These are phyloP conservation scores for Hipposideros larvatus DNA, from an alignment of 2,797 vertebrate genomes.

Conservation along the genomic window DNA sequence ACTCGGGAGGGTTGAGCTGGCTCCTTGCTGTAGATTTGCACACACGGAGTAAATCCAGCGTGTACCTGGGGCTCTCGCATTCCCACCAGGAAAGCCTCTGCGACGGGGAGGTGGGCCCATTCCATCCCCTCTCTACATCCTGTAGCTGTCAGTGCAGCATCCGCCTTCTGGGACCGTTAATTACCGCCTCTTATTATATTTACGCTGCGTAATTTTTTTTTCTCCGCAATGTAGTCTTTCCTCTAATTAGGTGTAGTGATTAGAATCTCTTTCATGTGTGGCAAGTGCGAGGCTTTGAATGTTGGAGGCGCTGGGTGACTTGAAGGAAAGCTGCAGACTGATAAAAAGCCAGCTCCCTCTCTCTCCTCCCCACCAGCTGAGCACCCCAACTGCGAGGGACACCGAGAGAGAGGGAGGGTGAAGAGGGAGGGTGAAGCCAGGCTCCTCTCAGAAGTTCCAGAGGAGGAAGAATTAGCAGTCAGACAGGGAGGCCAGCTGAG, in stretches of 20 bases:
- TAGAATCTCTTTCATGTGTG: conserved; percentile 84
- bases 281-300: conserved; percentile 70
- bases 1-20: neutral
- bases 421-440: fast-evolving
- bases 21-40: neutral
- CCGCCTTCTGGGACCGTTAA: conserved; percentile 82
- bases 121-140: conserved; percentile 35
- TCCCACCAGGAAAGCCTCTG: neutral
- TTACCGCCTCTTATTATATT: conserved; percentile 85
- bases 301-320: conserved; percentile 65
- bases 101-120: neutral
- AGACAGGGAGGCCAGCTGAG: neutral
- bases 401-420: too few species aligned
- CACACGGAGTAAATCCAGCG: fast-evolving
- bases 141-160: conserved; percentile 70
- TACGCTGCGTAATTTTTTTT: conserved; percentile 82
- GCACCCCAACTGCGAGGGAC: neutral
- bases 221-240: conserved; percentile 79
- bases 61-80: neutral
- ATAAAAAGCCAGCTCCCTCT: conserved; percentile 29
- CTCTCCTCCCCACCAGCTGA: neutral
- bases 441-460: neutral
- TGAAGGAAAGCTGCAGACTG: conserved; percentile 62
- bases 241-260: conserved; percentile 85
- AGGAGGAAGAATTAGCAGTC: neutral